Conservation (phyloP, 2,797 vertebrate species). For the Microhierax caerulescens region DNA sequence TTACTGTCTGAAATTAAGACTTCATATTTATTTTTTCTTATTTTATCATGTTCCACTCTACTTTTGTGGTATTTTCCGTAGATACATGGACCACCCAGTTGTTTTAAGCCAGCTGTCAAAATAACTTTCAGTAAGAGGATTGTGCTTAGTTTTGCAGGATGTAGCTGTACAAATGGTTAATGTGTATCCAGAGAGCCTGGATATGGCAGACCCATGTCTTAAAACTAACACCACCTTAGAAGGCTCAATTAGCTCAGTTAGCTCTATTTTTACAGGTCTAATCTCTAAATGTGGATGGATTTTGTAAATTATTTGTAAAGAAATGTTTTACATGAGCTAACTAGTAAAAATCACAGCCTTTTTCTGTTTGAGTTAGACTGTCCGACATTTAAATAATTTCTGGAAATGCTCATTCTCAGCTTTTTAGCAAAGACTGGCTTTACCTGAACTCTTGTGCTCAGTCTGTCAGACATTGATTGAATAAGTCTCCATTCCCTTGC, state of each 20-base stretch:
- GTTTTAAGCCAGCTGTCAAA: slow-evolving; percentile 43
- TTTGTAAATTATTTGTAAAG: background rate
- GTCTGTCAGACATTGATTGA: background rate
- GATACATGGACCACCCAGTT: background rate
- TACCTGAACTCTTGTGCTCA: background rate
- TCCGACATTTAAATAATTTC: background rate
- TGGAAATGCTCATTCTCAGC: background rate
- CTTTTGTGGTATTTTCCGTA: background rate
- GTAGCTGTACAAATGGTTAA: background rate
- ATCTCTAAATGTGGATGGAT: background rate
- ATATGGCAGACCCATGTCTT: background rate
- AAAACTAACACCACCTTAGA: background rate
- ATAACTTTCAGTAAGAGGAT: background rate
- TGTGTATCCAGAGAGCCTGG: background rate
- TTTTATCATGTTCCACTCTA: background rate
- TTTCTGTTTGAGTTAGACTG: background rate
- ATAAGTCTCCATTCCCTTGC: background rate
- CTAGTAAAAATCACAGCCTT: background rate
- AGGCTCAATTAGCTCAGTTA: background rate
- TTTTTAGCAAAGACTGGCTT: background rate
- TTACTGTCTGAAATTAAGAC: background rate
- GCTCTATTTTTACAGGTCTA: background rate
- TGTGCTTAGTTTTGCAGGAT: background rate
- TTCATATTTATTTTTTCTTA: background rate
- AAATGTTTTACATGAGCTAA: background rate